Conservation (phyloP, 2,888 invertebrate genomes). For the Formica aserva region DNA sequence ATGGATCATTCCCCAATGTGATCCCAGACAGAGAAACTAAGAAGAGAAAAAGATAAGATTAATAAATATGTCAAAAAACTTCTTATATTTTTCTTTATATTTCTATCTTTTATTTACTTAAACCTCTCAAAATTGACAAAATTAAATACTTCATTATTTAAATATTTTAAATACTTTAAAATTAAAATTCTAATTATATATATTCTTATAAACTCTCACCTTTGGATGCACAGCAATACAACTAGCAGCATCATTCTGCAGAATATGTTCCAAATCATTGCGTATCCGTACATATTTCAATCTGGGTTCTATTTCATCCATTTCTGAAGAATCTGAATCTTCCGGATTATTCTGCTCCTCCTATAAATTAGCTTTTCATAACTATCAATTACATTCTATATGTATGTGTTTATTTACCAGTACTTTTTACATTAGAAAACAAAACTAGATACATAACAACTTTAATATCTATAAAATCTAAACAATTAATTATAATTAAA, state of each 20-base stretch:
- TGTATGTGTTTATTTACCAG: neutral
- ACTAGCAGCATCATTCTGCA: conserved; percentile 95
- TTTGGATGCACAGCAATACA: conserved; percentile 97
- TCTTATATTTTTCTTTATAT: neutral
- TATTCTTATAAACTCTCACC: conserved; percentile 85
- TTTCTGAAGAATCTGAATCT: conserved; percentile 85
- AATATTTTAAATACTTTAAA: conserved; percentile 6
- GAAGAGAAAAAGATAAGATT: conserved; percentile 68
- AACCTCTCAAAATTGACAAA: neutral
- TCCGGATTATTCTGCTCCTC: conserved; percentile 81
- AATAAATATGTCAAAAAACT: neutral
- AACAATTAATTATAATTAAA: conserved; percentile 5
- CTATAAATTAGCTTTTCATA: conserved; percentile 69
- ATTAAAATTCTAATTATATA: neutral
- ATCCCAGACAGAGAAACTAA: conserved; percentile 96
- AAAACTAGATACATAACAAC: neutral
- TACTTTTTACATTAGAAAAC: neutral
- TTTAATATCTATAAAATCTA: neutral
- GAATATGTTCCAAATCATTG: conserved; percentile 94
- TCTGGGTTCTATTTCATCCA: conserved; percentile 92
- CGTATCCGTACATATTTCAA: conserved; percentile 95
- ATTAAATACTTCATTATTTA: conserved; percentile 12
- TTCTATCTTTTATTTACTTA: neutral
- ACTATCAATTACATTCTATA: neutral
- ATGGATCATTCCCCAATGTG: conserved; percentile 96